phyloP scores from a whole-genome alignment of 2,888 invertebrate genomes.

The Lepidochitona cinerea region DNA sequence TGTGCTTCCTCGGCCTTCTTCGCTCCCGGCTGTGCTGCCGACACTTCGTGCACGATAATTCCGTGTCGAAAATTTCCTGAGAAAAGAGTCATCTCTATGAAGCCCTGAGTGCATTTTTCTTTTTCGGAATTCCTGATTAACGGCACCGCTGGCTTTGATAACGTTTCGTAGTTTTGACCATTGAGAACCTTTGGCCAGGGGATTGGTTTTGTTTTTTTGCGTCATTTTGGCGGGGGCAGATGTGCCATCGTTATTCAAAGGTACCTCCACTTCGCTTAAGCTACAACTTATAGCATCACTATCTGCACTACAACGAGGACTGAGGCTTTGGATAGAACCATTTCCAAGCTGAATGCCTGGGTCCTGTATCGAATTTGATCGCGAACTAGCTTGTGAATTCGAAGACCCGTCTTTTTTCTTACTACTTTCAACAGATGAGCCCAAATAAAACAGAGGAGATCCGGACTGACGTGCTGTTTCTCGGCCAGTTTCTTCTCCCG shows the following conservation, averaged over 20 bases:
- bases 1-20: background rate
- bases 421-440: too few relatives aligned
- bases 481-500: too few relatives aligned
- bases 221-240: background rate
- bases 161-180: conserved; percentile 97
- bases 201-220: background rate
- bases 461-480: too few relatives aligned
- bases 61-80: conserved; percentile 93
- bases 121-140: conserved; percentile 36
- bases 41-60: conserved; percentile 71
- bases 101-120: conserved; percentile 36
- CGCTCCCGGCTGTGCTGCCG: background rate
- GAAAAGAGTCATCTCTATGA: conserved; percentile 75
- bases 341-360: background rate
- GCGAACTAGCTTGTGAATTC: background rate
- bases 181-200: conserved; percentile 15
- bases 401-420: too few relatives aligned
- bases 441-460: too few relatives aligned
- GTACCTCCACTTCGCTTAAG: background rate
- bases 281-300: background rate
- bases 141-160: conserved; percentile 59
- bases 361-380: background rate
- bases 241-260: background rate
- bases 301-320: background rate
- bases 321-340: background rate